phyloP scores from a whole-genome alignment of 2,113 vertebrate genomes.

The Salvelinus fontinalis region DNA sequence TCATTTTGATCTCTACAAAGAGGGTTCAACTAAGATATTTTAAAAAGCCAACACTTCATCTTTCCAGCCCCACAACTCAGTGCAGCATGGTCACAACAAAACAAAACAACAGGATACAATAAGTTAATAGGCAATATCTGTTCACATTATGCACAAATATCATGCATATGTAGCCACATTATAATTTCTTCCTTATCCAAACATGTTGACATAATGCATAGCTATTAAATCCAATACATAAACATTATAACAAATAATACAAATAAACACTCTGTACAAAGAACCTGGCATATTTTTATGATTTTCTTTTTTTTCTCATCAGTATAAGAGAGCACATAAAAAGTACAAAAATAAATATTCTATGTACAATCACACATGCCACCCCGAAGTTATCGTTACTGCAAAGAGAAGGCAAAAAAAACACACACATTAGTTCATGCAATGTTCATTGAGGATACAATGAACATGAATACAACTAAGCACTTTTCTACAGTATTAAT shows the following conservation, averaged over 20 bases:
- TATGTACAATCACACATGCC: slow-evolving; percentile 79
- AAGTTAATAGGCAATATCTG: slow-evolving; percentile 76
- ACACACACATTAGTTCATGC: slow-evolving; percentile 61
- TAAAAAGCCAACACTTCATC: slow-evolving; percentile 48
- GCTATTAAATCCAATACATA: slow-evolving; percentile 70
- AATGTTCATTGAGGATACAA: background rate
- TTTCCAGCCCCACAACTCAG: slow-evolving; percentile 70
- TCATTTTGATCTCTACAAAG: slow-evolving; percentile 50
- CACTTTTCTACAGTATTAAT: background rate
- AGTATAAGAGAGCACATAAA: slow-evolving; percentile 57
- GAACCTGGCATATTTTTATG: slow-evolving; percentile 47
- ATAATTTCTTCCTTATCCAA: slow-evolving; percentile 56
- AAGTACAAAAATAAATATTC: slow-evolving; percentile 83
- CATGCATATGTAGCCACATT: slow-evolving; percentile 73
- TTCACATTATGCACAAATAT: slow-evolving; percentile 81
- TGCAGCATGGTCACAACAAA: slow-evolving; percentile 74
- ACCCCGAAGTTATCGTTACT: slow-evolving; percentile 78
- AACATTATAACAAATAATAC: slow-evolving; percentile 66
- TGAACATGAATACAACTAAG: background rate
- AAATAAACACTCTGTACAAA: slow-evolving; percentile 78
- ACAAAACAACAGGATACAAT: slow-evolving; percentile 72
- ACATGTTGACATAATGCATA: slow-evolving; percentile 70
- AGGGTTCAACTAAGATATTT: slow-evolving; percentile 54
- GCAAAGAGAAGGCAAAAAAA: slow-evolving; percentile 63
- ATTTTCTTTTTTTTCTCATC: slow-evolving; percentile 38